Evolutionary conservation across 2,797 vertebrate species (phyloP).

Genomic region (Phylloscopus collybita): DNA sequence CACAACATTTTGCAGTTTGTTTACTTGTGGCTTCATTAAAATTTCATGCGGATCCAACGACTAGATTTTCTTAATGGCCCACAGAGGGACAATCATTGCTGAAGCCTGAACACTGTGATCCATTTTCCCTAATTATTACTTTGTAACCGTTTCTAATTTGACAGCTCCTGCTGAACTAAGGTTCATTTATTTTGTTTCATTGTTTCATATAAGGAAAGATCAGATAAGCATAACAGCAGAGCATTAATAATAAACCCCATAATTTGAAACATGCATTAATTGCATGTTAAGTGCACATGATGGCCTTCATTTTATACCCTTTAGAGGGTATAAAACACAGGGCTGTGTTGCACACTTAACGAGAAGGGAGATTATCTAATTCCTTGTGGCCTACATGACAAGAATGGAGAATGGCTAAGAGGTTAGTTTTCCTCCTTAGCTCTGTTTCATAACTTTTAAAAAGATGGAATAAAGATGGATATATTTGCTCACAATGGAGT

Average conservation of each 20-base stretch:
- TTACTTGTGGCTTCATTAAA: slow-evolving; percentile 77
- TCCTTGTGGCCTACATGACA: neutral
- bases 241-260: slow-evolving; percentile 15
- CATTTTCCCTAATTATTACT: slow-evolving; percentile 78
- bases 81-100: slow-evolving; percentile 69
- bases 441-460: neutral
- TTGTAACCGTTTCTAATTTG: slow-evolving; percentile 75
- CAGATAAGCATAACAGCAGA: slow-evolving; percentile 32
- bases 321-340: neutral
- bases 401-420: neutral
- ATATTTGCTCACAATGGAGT: neutral
- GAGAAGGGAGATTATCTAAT: neutral
- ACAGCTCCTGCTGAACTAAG: slow-evolving; percentile 71
- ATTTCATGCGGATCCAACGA: slow-evolving; percentile 70
- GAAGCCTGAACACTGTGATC: slow-evolving; percentile 70
- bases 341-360: neutral
- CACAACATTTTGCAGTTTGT: slow-evolving; percentile 68
- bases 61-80: slow-evolving; percentile 75
- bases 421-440: neutral
- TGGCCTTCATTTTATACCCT: neutral
- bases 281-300: neutral
- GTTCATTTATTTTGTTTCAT: slow-evolving; percentile 72
- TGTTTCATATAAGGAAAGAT: slow-evolving; percentile 62
- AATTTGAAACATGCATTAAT: slow-evolving; percentile 51
- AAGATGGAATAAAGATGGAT: neutral